phyloP scores from a whole-genome alignment of 2,888 invertebrate genomes.

The Abrostola triplasia region DNA sequence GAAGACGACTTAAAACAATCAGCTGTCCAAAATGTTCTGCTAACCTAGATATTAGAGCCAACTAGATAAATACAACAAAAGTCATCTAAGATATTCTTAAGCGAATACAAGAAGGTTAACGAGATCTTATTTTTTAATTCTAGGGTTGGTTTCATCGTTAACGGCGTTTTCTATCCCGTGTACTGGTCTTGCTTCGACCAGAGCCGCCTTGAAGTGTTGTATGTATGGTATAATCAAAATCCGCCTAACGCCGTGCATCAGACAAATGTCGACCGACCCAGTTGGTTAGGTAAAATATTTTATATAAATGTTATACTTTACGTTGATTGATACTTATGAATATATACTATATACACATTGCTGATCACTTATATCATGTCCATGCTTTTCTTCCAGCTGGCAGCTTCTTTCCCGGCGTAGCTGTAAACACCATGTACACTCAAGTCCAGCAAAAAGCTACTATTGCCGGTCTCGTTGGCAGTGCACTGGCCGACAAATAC shows the following conservation, averaged over 20 bases:
- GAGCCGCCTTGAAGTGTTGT: constrained; percentile 81
- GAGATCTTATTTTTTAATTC: no score
- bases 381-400: constrained; percentile 70
- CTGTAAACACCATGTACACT: constrained; percentile 76
- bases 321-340: no score
- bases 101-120: no score
- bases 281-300: constrained; percentile 73
- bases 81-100: no score
- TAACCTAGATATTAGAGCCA: no score
- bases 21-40: no score
- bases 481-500: constrained; percentile 77
- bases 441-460: constrained; percentile 73
- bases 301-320: no score
- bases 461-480: constrained; percentile 71
- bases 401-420: constrained; percentile 82
- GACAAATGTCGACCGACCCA: constrained; percentile 80
- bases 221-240: constrained; percentile 84
- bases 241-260: constrained; percentile 82
- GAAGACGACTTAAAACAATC: no score
- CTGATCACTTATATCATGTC: constrained; percentile 7
- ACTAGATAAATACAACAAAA: no score
- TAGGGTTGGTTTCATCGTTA: constrained; percentile 86
- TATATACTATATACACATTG: no score
- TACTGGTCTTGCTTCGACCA: constrained; percentile 88
- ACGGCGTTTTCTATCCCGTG: constrained; percentile 78